Base-by-base conservation (phyloP, 2,888 invertebrate species). In the Tipula helvola region DNA sequence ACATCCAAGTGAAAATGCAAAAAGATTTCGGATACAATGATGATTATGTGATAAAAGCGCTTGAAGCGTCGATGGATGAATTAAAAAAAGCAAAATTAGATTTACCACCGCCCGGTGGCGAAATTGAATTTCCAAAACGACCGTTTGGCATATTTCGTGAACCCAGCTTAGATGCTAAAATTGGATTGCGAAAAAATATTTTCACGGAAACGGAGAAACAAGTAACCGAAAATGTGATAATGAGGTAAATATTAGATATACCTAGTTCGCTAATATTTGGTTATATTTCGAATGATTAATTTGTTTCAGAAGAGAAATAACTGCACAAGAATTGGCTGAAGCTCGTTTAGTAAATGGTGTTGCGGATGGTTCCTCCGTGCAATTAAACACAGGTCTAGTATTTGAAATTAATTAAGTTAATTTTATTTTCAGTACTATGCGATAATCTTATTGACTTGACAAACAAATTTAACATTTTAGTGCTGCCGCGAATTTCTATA, bases 21-120 rank as follows among this genome's bases (percentile, higher is more conserved):
- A 95, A 96, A 91, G 96, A 98, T 91, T 98, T 98, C 92, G 95
- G 96, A 87, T 97, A 95, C 90, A 96, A 97, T 88, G 97, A 98
- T 90, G 98, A 98, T 90, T 92, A 94, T 87, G 97, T 96, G 28
- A 95, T 98, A 89, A 95, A 95, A 89, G 94, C 95, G 87, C 93
- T 98, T 89, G 96, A 96, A 90, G 93, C 95, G 86, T 95, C 95
- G 57, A 94, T 97, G 93, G 96, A 96, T 83, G 97, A 98, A 91
- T 92, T 98, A 88, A 95, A 94, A 90, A 94, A 94, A 89, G 93
- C 94, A 57, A 96, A 96, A 92, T 92, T 98, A 89, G 96, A 97
- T 90, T 93, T 95, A 89, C 96, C 97, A 0, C 96, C 96, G 0
- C 93, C 93, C 0, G 94, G 95, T 0, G 94, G 94, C 16, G 93